Evolutionary conservation across 2,888 invertebrate genomes (phyloP).

Genomic region (Metacarcinus magister): DNA sequence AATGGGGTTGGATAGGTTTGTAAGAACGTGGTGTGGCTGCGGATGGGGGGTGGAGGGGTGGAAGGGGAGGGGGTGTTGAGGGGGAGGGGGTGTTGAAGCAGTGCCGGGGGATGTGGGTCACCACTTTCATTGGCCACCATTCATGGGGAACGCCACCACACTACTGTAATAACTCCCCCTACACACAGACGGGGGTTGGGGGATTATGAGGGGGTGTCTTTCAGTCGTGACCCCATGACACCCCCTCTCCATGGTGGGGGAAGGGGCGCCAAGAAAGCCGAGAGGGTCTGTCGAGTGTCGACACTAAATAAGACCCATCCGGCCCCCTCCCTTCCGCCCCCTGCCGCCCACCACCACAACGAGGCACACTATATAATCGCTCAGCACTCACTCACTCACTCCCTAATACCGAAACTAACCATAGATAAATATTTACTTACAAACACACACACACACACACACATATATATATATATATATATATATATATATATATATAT

Average conservation of each 20-base stretch:
- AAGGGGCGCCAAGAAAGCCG: conserved; percentile 5
- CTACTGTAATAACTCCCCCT: not conserved
- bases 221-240: conserved; percentile 35
- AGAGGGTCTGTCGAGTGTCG: conserved; percentile 33
- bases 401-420: not conserved
- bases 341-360: not conserved
- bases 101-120: conserved; percentile 72
- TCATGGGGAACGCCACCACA: conserved; percentile 63
- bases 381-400: not conserved
- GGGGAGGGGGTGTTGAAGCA: not conserved
- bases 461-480: not conserved
- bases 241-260: not conserved
- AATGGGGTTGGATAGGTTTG: not conserved
- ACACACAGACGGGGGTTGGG: not conserved
- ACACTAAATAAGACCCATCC: conserved; percentile 49
- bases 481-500: not conserved
- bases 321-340: conserved; percentile 53
- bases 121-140: conserved; percentile 70
- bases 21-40: not conserved
- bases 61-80: not conserved
- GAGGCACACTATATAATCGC: not conserved
- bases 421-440: not conserved
- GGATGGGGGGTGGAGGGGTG: not conserved
- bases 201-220: not conserved
- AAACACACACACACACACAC: not conserved